Conservation (phyloP, 1,140 invertebrate species). For the Andricus grossulariae region DNA sequence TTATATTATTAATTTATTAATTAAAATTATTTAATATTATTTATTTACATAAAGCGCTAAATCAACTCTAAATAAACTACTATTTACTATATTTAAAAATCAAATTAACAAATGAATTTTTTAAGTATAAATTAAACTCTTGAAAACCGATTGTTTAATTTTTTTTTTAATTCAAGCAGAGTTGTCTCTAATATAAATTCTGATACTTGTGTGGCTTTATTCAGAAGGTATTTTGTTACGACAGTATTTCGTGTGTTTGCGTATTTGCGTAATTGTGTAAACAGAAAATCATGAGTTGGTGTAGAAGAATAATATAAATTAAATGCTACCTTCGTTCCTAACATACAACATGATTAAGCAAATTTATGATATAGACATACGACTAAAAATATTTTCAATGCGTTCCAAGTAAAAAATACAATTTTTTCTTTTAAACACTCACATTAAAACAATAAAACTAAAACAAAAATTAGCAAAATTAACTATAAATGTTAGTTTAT, state of each 20-base stretch:
- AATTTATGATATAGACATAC: background rate
- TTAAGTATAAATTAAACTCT: too few species aligned
- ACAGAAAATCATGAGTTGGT: conserved; percentile 9
- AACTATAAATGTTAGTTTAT: too few species aligned
- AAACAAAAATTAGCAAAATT: too few species aligned
- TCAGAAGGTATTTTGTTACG: conserved; percentile 21
- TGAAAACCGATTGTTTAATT: too few species aligned
- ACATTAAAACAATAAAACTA: too few species aligned
- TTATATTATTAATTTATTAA: too few species aligned
- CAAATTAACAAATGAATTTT: too few species aligned
- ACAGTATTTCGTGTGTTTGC: conserved; percentile 1
- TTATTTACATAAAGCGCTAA: too few species aligned
- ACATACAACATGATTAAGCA: background rate
- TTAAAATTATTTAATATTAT: too few species aligned
- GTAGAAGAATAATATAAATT: conserved; percentile 16
- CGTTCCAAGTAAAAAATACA: background rate
- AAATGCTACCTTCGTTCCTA: conserved; percentile 6
- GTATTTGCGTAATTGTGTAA: conserved; percentile 13
- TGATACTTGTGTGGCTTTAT: background rate
- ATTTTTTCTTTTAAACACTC: too few species aligned
- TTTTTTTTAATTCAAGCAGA: background rate
- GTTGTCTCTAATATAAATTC: background rate
- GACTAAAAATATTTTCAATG: background rate
- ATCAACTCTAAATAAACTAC: too few species aligned
- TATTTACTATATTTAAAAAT: too few species aligned